Base-by-base conservation (phyloP, 2,888 invertebrate genomes). In the Callimorpha dominula region DNA sequence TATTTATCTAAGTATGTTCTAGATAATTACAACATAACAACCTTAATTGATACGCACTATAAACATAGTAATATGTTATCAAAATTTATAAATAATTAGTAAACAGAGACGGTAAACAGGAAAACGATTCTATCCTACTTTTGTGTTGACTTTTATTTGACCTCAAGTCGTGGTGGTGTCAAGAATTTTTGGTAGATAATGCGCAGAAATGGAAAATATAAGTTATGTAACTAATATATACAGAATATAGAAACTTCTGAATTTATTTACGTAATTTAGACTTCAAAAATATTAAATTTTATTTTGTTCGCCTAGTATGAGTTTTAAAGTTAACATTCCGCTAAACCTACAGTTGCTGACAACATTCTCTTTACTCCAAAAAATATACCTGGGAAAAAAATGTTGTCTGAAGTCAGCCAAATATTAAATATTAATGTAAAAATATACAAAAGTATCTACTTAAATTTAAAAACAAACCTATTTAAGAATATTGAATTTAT, bases 91-190 rank as follows among this genome's bases (percentile, higher is more conserved):
- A 76, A 68, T 75, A 74, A 43, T 73, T 64, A 54, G 63, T 76
- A 75, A 75, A 79, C 65, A 74, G 6, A 70, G 43, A 57, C 42
- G 54, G 68, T 72, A 74, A 79, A 82, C 79, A 82, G 78, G 81
- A 82, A 82, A 81, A 81, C 49, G 64, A 40, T 49, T 70, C 43
- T 49, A 74, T 71, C 31, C 70, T 57, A 75, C 20, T 67, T 79
- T 71, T 49, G 40, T 75, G 42, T 65, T 74, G 70, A 75, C 70
- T 77, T 76, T 80, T 78, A 68, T 72, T 77, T 49, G 67, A 68
- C 54, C 67, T 68, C 50, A 49, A 65, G 40, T 42, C 3, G 40
- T 14, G 11, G 40, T 14, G 11, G 7, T 65, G 14, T 11, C 50
- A 49, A 50, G 17, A 49, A 9, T 49, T 46, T 65, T 20, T 20